A percentile compares a stretch with the other conserved stretches of the same genome.
Evolutionary conservation across 2,888 invertebrate genomes (phyloP).

Genomic region (Drosophila pseudotakahashii): DNA sequence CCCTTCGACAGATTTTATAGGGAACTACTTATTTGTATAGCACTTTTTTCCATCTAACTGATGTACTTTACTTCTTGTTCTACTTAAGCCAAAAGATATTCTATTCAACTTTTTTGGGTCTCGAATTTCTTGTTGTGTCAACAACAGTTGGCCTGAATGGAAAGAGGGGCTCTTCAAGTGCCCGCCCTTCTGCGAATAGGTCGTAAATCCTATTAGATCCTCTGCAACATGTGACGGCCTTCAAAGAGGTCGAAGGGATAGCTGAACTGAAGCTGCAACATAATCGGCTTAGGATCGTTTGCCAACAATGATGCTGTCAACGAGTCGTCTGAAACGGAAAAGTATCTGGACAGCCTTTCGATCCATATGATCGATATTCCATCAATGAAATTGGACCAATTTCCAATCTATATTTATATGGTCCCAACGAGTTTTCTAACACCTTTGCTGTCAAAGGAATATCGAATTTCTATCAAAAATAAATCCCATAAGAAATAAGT

Average conservation of each 20-base stretch:
- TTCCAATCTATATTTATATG: background rate
- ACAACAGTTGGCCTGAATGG: conserved; percentile 64
- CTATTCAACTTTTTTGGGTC: conserved; percentile 57
- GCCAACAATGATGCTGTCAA: conserved; percentile 63
- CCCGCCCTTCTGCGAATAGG: conserved; percentile 54
- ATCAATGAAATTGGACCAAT: conserved; percentile 11
- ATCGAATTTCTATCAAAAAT: no score
- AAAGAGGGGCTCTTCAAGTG: conserved; percentile 20
- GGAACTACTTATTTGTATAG: conserved; percentile 24
- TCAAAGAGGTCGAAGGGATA: conserved; percentile 12
- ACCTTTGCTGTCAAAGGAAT: conserved; percentile 4
- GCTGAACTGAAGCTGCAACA: conserved; percentile 32
- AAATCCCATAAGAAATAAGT: background rate
- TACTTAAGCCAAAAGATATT: conserved; percentile 38
- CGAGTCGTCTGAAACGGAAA: conserved; percentile 23
- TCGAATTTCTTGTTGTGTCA: conserved; percentile 73
- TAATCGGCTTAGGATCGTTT: conserved; percentile 66
- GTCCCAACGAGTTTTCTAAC: conserved; percentile 9
- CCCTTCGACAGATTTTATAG: conserved; percentile 10
- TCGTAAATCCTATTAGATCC: conserved; percentile 73
- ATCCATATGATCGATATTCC: conserved; percentile 10
- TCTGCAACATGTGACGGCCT: conserved; percentile 63
- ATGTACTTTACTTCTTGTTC: conserved; percentile 21
- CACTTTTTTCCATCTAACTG: conserved; percentile 25
- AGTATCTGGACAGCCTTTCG: conserved; percentile 4